phyloP scores from a whole-genome alignment of 1,140 invertebrate genomes.

The Magallana gigas region DNA sequence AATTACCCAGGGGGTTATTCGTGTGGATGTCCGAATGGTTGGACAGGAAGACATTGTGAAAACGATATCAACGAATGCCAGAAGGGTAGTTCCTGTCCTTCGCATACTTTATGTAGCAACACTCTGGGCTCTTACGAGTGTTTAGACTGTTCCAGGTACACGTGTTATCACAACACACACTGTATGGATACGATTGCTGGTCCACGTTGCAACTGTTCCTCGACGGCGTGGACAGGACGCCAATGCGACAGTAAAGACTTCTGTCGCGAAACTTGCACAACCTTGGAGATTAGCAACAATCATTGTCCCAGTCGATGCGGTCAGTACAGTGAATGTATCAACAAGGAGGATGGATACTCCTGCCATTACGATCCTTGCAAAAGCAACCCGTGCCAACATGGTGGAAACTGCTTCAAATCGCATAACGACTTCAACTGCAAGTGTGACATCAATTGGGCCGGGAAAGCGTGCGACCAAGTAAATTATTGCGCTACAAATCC shows the following conservation, averaged over 20 bases:
- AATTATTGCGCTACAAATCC: constrained; percentile 46
- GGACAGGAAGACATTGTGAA: constrained; percentile 44
- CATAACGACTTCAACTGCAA: constrained; percentile 35
- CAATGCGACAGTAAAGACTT: constrained; percentile 49
- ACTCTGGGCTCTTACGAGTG: constrained; percentile 29
- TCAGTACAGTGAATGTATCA: constrained; percentile 68
- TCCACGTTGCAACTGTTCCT: constrained; percentile 62
- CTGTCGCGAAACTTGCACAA: constrained; percentile 31
- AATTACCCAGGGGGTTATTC: neutral
- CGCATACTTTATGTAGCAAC: constrained; percentile 51
- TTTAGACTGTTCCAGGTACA: constrained; percentile 15
- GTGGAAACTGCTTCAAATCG: constrained; percentile 31
- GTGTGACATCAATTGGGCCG: constrained; percentile 2
- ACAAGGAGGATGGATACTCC: constrained; percentile 28
- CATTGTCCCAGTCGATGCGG: neutral
- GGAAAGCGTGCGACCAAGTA: constrained; percentile 24
- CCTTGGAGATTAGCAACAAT: neutral
- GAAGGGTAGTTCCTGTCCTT: constrained; percentile 26
- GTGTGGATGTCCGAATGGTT: constrained; percentile 35
- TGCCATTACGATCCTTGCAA: constrained; percentile 48
- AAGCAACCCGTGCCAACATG: constrained; percentile 52
- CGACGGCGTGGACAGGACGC: constrained; percentile 67
- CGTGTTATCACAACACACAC: constrained; percentile 17
- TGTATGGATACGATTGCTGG: constrained; percentile 30
- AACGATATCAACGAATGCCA: constrained; percentile 45